Base-by-base conservation (phyloP, 2,113 vertebrate genomes). In the Opisthocomus hoazin region DNA sequence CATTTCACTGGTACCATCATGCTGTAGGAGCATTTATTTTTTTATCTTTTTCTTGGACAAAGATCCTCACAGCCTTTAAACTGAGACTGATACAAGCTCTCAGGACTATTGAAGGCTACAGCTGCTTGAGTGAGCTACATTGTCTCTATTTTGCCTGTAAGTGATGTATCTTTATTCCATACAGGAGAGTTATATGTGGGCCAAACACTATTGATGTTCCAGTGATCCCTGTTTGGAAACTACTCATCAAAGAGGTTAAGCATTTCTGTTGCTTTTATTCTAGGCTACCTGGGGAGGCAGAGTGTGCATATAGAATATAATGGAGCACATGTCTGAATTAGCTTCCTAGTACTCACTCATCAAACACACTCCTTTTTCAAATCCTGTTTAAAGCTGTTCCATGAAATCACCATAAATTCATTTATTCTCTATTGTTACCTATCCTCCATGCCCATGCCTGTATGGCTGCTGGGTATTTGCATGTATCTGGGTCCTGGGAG, bases 141-240 rank as follows among this genome's bases (percentile, higher is more conserved):
- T 76, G 53, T 83, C 57, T 64, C 23, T 73, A 2, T 79, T 76
- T 71, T 43, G n/a, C 56, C 36, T 68, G 2, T 80, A 75, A 87
- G 30, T 94, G 36, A 84, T 68, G 17, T 91, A 34, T 89, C 64
- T 94, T 97, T 88, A 78, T 61, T 75, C 23, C 11, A 7, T 68
- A 9, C 68, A 98, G 98, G 98, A 98, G 97, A 92, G 51, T 97
- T 82, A 92, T 98, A 86, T 98, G 98, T 86, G 98, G 98, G 19
- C 98, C 98, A 70, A 98, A 98, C 61, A 84, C 90, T 90, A 98
- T 98, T 22, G 96, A 98, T 81, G 97, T 98, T 93, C 97, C 98
- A 88, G 95, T 98, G 79, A 95, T 94, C 12, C 98, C 98, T 48
- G 32, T 98, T 83, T 98, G 98, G 98, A 98, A 98, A 95, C 97